Evolutionary conservation across 1,140 invertebrate species (phyloP).

Genomic region (Drosophila rufa): DNA sequence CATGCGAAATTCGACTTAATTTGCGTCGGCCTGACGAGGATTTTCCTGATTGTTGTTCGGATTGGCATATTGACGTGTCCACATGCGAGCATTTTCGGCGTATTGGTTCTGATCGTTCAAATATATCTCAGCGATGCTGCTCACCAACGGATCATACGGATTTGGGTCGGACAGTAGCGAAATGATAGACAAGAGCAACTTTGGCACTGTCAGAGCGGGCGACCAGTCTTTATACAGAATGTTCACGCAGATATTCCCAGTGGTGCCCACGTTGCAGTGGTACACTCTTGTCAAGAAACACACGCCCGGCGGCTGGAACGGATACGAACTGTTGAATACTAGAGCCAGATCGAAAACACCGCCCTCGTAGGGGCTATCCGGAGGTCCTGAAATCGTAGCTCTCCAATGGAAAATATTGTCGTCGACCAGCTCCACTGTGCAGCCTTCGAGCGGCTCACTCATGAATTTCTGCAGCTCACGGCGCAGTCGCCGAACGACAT

Average conservation of each 20-base stretch:
- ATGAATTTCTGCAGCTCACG: not conserved
- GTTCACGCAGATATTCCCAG: not conserved
- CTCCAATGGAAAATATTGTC: not conserved
- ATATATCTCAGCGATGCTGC: rapidly evolving
- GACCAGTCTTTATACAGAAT: not conserved
- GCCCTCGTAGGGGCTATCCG: not conserved
- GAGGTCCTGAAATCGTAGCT: not conserved
- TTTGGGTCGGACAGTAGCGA: not conserved
- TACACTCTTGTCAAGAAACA: not conserved
- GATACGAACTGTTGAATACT: not conserved
- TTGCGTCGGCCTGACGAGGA: too few species aligned
- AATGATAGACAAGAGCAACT: not conserved
- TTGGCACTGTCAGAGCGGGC: not conserved
- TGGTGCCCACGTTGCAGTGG: not conserved
- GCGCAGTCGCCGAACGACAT: too few species aligned
- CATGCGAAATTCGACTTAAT: too few species aligned
- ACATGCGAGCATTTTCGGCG: not conserved
- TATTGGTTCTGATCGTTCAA: not conserved
- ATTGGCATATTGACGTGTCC: not conserved
- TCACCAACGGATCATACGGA: not conserved
- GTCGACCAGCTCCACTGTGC: not conserved
- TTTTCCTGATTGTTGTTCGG: too few species aligned
- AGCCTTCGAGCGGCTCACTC: not conserved
- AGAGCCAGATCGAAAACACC: not conserved
- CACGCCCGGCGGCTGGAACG: not conserved